Evolutionary conservation across 2,888 invertebrate genomes (phyloP).

Genomic region (Dioctria rufipes): DNA sequence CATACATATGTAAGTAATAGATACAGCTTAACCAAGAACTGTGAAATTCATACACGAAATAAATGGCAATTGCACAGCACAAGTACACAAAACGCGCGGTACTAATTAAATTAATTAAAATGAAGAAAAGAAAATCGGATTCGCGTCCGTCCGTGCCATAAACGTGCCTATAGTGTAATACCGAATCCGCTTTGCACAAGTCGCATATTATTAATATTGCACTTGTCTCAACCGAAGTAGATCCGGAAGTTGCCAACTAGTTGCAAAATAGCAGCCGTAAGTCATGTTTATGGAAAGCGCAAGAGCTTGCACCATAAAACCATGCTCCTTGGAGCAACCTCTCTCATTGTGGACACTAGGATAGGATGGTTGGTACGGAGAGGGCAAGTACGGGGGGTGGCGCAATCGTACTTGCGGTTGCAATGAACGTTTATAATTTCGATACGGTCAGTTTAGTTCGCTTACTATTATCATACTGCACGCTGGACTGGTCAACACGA

Average conservation of each 20-base stretch:
- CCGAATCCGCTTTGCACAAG: constrained; percentile 8
- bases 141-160: not conserved
- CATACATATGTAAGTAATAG: no score
- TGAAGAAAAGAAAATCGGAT: constrained; percentile 29
- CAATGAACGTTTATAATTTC: constrained; percentile 51
- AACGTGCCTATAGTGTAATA: no score
- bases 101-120: constrained; percentile 51
- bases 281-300: constrained; percentile 50
- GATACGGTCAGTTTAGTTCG: constrained; percentile 52
- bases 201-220: constrained; percentile 42
- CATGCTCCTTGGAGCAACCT: constrained; percentile 28
- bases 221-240: constrained; percentile 33
- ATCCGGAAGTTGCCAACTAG: constrained; percentile 52
- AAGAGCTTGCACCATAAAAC: constrained; percentile 40
- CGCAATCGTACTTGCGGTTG: constrained; percentile 34
- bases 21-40: constrained; percentile 12
- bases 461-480: constrained; percentile 51
- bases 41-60: constrained; percentile 47
- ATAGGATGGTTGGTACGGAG: no score
- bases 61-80: constrained; percentile 32
- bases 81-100: not conserved
- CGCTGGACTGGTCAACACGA: constrained; percentile 48
- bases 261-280: constrained; percentile 50
- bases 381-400: not conserved
- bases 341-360: not conserved